phyloP scores from a whole-genome alignment of 1,140 invertebrate species.

The Leptestheria dahalacensis region DNA sequence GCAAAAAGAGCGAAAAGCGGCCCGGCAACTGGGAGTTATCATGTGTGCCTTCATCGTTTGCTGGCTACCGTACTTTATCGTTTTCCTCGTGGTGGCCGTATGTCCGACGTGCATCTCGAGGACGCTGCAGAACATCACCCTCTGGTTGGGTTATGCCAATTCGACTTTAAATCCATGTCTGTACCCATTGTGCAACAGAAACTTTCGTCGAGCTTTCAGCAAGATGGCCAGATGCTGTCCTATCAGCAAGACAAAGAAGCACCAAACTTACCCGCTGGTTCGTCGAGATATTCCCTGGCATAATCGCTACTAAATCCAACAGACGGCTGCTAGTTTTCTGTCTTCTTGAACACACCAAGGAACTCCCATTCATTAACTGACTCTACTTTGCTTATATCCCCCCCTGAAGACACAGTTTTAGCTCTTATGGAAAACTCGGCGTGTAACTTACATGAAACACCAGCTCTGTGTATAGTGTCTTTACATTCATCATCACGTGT shows the following conservation, averaged over 20 bases:
- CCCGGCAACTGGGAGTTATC: slow-evolving; percentile 45
- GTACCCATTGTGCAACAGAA: slow-evolving; percentile 39
- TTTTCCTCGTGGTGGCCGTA: slow-evolving; percentile 44
- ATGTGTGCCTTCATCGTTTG: slow-evolving; percentile 47
- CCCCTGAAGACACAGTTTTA: too few relatives aligned
- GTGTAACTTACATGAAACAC: too few relatives aligned
- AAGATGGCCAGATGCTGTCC: slow-evolving; percentile 25
- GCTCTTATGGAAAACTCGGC: too few relatives aligned
- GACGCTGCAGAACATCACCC: slow-evolving; percentile 31
- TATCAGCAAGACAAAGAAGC: neutral
- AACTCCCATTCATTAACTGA: too few relatives aligned
- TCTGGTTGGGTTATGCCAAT: slow-evolving; percentile 42
- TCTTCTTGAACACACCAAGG: too few relatives aligned
- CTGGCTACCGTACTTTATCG: slow-evolving; percentile 46
- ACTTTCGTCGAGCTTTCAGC: slow-evolving; percentile 37
- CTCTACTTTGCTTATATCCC: too few relatives aligned
- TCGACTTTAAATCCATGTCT: slow-evolving; percentile 40
- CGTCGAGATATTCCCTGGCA: neutral
- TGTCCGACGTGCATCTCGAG: slow-evolving; percentile 34
- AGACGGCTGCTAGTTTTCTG: too few relatives aligned
- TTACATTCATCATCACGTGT: too few relatives aligned
- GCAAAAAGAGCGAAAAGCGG: slow-evolving; percentile 44
- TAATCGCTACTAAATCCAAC: neutral
- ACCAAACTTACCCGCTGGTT: neutral
- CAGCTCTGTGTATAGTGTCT: too few relatives aligned